Base-by-base conservation (phyloP, 2,888 invertebrate species). In the Calliphora vomitoria region DNA sequence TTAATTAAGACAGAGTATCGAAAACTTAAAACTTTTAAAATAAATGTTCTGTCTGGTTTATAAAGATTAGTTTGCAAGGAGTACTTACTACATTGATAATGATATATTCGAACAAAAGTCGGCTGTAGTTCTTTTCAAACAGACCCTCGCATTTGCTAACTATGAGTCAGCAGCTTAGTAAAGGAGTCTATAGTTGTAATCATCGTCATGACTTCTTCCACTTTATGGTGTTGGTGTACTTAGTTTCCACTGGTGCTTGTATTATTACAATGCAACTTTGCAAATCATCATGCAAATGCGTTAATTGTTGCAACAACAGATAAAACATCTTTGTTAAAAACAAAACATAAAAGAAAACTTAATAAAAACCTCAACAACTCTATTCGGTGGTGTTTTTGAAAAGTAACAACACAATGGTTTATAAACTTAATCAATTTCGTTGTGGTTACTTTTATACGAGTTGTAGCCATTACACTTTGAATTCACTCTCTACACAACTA, bases 251-350 rank as follows among this genome's bases (percentile, higher is more conserved):
- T 3, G 31, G 35, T 35, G 8, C 8, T 5, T 5, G 35, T 35
- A 18, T 38, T 55, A 62, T 74, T 74, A 58, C 66, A 74, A 68
- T 68, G 76, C 69, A 20, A 53, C n/a, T 76, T 83, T 83, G 71
- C 62, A 71, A 76, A 83, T 71, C 64, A 83, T 71, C 82, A 83
- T 83, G 76, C 76, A 83, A 83, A 83, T 83, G 76, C 82, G 76
- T 83, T 83, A 83, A 83, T 69, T 76, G 60, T 83, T 87, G 69
- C 87, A 69, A 55, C 69, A 85, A 66, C 69, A 47, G 55, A 66
- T 81, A 69, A 78, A 69, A 38, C 3, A 74, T 71, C 53, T 71
- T 71, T 64, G 18, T 15, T 60, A 31, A 60, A 60, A 60, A 31
- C 13, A 68, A 80, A 44, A 64, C 64, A 44, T 44, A 10, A 44